Evolutionary conservation across 2,888 invertebrate genomes (phyloP), one percentile per base, ranked within the genome.

Genomic region (Hirtodrosophila trivittata): DNA sequence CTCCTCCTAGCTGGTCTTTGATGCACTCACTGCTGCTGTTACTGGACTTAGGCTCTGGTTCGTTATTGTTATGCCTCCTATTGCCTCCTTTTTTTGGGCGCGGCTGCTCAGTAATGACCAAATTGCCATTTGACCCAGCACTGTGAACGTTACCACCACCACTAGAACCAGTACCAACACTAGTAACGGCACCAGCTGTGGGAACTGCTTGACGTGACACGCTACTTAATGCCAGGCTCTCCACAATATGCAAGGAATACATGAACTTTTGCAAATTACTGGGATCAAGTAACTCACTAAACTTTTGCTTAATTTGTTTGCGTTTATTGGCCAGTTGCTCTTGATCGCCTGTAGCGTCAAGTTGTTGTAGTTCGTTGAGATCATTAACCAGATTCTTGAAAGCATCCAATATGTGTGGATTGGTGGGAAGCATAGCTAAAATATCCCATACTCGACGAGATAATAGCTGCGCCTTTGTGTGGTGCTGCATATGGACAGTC

Each of bases 401-500:
- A 2, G 89, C 83, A 64, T 95, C 94, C 35, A 97, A 91, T 35
- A 97, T 92, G 2, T 95, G 95, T 0, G 97, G 97, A 91, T 96
- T 97, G 0, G 98, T 96, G 0, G 98, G 98, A 47, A 98, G 92
- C 66, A 98, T 93, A 88, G 97, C 97, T 16, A 98, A 92, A 47
- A 98, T 96, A 87, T 98, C 98, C 98, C 98, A 98, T 0, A 98
- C 97, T 37, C 97, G 93, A 25, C 98, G 93, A 0, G 98, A 98
- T 43, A 98, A 91, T 0, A 97, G 93, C 89, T 97, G 97, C 0
- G 97, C 97, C 91, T 96, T 97, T 1, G 96, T 96, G 81, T 97
- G 96, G 0, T 96, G 94, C 93, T 95, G 90, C 16, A 90, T 69
- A 68, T 89, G 89, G 3, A 49, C 58, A 1, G 68, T 60, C 84